phyloP scores from a whole-genome alignment of 1,140 invertebrate genomes.

The Anoplophora glabripennis region DNA sequence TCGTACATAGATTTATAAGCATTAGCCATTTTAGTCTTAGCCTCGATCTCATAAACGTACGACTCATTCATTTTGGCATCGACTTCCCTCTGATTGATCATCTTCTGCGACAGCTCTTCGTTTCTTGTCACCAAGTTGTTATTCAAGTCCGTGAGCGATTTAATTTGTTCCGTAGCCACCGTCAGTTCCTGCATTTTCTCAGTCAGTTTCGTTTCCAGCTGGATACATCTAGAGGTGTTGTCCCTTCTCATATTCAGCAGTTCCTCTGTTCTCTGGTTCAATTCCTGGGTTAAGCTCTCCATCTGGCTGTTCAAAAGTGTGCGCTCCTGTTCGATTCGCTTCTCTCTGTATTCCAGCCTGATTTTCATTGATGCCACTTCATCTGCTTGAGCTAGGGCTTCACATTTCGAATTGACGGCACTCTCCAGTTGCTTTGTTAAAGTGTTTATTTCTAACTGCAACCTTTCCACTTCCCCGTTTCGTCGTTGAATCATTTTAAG shows the following conservation, averaged over 20 bases:
- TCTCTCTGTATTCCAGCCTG: slow-evolving; percentile 75
- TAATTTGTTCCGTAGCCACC: slow-evolving; percentile 61
- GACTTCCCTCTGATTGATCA: slow-evolving; percentile 71
- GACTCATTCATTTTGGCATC: slow-evolving; percentile 76
- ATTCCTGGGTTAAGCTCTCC: slow-evolving; percentile 68
- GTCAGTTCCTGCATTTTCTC: slow-evolving; percentile 77
- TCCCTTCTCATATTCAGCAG: slow-evolving; percentile 73
- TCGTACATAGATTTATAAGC: slow-evolving; percentile 78
- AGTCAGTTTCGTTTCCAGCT: slow-evolving; percentile 72
- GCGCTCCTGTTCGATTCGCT: slow-evolving; percentile 77
- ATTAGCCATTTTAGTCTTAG: slow-evolving; percentile 80
- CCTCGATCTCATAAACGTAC: slow-evolving; percentile 78
- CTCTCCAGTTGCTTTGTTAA: slow-evolving; percentile 64
- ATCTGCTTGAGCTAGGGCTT: slow-evolving; percentile 74
- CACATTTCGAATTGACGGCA: slow-evolving; percentile 75
- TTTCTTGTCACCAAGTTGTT: slow-evolving; percentile 65
- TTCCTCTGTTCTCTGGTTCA: slow-evolving; percentile 72
- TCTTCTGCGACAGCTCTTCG: slow-evolving; percentile 70
- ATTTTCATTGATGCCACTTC: slow-evolving; percentile 78
- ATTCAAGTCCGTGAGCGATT: slow-evolving; percentile 63
- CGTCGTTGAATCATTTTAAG: slow-evolving; percentile 66
- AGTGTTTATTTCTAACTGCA: slow-evolving; percentile 62
- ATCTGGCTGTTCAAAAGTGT: slow-evolving; percentile 73
- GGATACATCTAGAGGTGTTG: slow-evolving; percentile 65
- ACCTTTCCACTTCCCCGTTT: slow-evolving; percentile 65